Base-by-base conservation (phyloP, 2,888 invertebrate genomes). In the Iselma pallidipennis region DNA sequence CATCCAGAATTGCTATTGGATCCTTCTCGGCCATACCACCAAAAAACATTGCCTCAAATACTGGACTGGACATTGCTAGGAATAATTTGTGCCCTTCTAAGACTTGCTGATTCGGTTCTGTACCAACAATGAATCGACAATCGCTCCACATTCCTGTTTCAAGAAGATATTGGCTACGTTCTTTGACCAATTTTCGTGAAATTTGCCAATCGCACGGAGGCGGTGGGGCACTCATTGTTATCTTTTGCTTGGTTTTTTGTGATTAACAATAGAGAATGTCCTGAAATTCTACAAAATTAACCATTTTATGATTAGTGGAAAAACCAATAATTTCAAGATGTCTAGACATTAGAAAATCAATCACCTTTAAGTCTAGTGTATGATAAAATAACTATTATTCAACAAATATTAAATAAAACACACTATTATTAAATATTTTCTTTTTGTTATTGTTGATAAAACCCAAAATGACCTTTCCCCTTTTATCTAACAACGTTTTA, bases 31-130 rank as follows among this genome's bases (percentile, higher is more conserved):
- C 89, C 85, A 94, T 88, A 23, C 91, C 90, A 0, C 94, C 94
- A 75, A 85, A 93, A 76, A 94, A 94, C 94, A 94, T 94, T 0
- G 92, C 90, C 75, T 94, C 93, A 75, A 94, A 94, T 0, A 94
- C 94, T 0, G 94, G 94, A 66, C 93, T 93, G 0, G 92, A 89
- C 92, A 93, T 94, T 0, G 94, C 93, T 57, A 94, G 81, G 63
- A 94, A 86, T 29, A 94, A 80, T 78, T 92, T 93, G 79, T 94
- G 94, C 0, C 90, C 91, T 64, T 88, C 85, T 26, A 94, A 82
- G 1, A 88, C 83, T 71, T 91, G 87, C 76, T 91, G 91, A 75
- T 90, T 88, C 0, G 91, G 89, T 73, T 91, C 89, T 7, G 88
- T 86, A 0, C 94, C 94, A 48, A 94, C 92, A 64, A 93, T 83